These are phyloP conservation scores for Australoheros scitulus DNA, from an alignment of 2,113 vertebrate genomes.

Conservation along the genomic window DNA sequence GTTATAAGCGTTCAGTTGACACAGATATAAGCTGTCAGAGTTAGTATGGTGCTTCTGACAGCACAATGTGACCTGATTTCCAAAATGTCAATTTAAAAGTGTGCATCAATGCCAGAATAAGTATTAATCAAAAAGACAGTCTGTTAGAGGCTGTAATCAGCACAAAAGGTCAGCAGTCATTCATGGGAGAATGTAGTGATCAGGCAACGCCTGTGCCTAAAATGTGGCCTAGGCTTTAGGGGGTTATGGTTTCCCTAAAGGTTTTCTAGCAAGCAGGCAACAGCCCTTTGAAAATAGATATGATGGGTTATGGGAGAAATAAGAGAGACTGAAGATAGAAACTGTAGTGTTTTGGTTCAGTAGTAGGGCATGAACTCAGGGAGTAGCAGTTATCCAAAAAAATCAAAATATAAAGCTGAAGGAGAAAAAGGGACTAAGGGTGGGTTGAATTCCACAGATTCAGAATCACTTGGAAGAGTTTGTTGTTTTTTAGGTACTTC, in stretches of 20 bases:
- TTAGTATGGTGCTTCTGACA: background rate
- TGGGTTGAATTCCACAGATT: background rate
- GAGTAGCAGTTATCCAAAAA: background rate
- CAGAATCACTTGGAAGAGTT: background rate
- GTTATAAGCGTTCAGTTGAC: background rate
- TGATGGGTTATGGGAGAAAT: constrained; percentile 25
- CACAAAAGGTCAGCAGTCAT: background rate
- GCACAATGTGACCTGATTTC: background rate
- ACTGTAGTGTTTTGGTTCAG: constrained; percentile 33
- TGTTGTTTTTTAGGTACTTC: background rate
- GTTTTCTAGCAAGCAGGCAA: background rate
- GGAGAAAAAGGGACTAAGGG: background rate
- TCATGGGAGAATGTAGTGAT: background rate
- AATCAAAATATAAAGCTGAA: background rate
- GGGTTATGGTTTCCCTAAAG: background rate
- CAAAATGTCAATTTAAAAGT: background rate
- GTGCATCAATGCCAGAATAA: background rate
- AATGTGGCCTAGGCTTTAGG: background rate
- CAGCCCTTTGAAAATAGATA: constrained; percentile 27
- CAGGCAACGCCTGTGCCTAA: background rate
- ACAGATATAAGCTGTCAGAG: background rate
- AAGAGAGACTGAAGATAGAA: constrained; percentile 10
- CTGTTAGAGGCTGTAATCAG: background rate
- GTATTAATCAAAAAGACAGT: background rate
- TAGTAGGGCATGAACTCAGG: constrained; percentile 14